Evolutionary conservation across 2,888 invertebrate species (phyloP).

Genomic region (Ophioninae sp.): DNA sequence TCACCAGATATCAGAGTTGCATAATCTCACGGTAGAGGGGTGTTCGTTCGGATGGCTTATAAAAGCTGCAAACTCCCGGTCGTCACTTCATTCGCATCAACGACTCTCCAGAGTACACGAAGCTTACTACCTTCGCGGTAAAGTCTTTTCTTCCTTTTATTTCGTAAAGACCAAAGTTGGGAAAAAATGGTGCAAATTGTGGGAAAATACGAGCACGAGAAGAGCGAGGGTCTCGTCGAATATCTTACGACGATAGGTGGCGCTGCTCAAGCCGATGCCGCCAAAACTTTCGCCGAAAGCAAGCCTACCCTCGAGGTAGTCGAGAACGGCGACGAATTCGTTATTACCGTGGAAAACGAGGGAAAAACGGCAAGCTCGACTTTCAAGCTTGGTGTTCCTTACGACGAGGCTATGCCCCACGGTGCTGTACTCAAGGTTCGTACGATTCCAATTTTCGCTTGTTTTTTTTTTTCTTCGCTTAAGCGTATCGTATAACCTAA

Average conservation of each 20-base stretch:
- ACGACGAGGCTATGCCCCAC: conserved; percentile 77
- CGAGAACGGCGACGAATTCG: conserved; percentile 74
- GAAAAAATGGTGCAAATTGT: conserved; percentile 76
- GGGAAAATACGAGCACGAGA: conserved; percentile 77
- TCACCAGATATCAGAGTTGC: conserved; percentile 65
- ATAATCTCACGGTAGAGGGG: conserved; percentile 62
- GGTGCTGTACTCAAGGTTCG: conserved; percentile 76
- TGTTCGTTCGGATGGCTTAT: conserved; percentile 62
- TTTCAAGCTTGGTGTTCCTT: conserved; percentile 77
- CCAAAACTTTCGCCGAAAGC: conserved; percentile 72
- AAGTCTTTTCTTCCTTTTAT: conserved; percentile 7
- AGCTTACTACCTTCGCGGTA: conserved; percentile 18
- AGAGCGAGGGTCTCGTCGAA: conserved; percentile 77
- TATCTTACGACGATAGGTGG: conserved; percentile 75
- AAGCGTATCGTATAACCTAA: too few relatives aligned
- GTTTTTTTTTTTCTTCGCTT: too few relatives aligned
- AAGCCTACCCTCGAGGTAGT: conserved; percentile 75
- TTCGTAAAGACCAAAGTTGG: conserved; percentile 6
- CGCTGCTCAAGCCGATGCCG: conserved; percentile 66
- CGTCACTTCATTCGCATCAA: conserved; percentile 49
- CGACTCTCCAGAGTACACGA: conserved; percentile 27
- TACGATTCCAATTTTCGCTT: too few relatives aligned
- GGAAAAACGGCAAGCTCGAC: conserved; percentile 72
- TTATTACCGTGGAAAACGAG: conserved; percentile 73
- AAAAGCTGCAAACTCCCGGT: conserved; percentile 63